Base-by-base conservation (phyloP, 2,113 vertebrate species). In the Heterochromis multidens region DNA sequence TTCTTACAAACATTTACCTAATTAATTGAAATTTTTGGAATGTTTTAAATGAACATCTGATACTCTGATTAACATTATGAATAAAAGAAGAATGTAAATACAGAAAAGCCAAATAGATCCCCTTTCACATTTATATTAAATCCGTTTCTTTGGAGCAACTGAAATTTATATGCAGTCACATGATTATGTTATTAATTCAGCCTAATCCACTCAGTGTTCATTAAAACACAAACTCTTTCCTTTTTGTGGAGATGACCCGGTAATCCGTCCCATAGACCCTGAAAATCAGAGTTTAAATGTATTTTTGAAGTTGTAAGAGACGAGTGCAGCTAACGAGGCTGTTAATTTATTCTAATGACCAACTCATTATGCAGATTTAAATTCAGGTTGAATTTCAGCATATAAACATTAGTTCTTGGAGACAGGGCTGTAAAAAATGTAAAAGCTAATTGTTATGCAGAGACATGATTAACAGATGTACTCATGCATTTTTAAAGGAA, bases 221-320 rank as follows among this genome's bases (percentile, higher is more conserved):
- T 74, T 0, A 46, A n/a, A 31, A 31, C 70, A 54, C 27, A 74
- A 11, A 49, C 46, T n/a, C 0, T 0, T 11, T 49, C 16, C 43
- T n/a, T 31, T 74, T 46, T 52, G 17, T 54, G 46, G 49, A n/a
- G 27, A n/a, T 33, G 1, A 74, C 27, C 27, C 13, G 46, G 17
- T 74, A 74, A 74, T 74, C 67, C 11, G 3, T 11, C 43, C 43
- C 17, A 21, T 17, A 74, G 70, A 74, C 21, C 27, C 70, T 14
- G 27, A 74, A 52, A 52, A 52, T 74, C 43, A 13, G 27, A 52
- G 25, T 31, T 52, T 52, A 1, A 27, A n/a, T 74, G 67, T 72
- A 31, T 52, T 4, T 72, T 25, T 29, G 65, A 46, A 31, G 67
- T 52, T 52, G 19, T 4, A 27, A 29, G 43, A 52, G 25, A 72